Base-by-base conservation (phyloP, 2,888 invertebrate genomes). In the Nemotelus pantherinus region DNA sequence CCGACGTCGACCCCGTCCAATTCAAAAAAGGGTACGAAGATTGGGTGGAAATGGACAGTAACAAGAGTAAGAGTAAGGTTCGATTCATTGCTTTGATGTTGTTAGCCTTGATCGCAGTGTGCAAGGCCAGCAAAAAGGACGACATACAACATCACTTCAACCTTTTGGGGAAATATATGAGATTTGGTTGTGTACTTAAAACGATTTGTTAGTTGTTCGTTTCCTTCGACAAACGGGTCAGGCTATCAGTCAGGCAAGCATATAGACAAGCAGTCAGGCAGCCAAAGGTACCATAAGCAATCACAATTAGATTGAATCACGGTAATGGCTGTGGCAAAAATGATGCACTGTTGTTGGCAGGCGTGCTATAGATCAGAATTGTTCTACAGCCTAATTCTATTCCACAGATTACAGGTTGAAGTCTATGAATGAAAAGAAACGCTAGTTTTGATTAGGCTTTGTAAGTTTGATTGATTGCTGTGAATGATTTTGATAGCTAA, bases 51-150 rank as follows among this genome's bases (percentile, higher is more conserved):
- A 3, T 60, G 39, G 25, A 25, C 25, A 25, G 48, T 53, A 64
- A 71, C 71, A 64, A 70, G 77, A 64, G 64, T 71, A 77, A 77
- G 71, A 71, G 71, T 77, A 71, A 71, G 25, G 50, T 77, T 64
- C 25, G 25, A 25, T 25, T 25, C 25, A 60, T 55, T 77, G 77
- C 77, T 77, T 77, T 77, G 63, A 77, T 70, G 77, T 77, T 71
- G 63, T 57, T 57, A 57, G 57, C 44, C 4, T 60, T 39, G 60
- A 44, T 53, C 53, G 45, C 53, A n/a, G 25, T 5, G 70, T 25
- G n/a, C 6, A 48, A 43, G 47, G 67, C 44, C 70, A 25, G 1
- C 47, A 70, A 43, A 70, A 53, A 41, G 55, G 7, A 55, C 50
- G 70, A 70, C 55, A 25, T 25, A 25, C 25, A 25, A 25, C 72